These are phyloP conservation scores for Euplagia quadripunctaria DNA, from an alignment of 2,888 invertebrate genomes.

Conservation along the genomic window DNA sequence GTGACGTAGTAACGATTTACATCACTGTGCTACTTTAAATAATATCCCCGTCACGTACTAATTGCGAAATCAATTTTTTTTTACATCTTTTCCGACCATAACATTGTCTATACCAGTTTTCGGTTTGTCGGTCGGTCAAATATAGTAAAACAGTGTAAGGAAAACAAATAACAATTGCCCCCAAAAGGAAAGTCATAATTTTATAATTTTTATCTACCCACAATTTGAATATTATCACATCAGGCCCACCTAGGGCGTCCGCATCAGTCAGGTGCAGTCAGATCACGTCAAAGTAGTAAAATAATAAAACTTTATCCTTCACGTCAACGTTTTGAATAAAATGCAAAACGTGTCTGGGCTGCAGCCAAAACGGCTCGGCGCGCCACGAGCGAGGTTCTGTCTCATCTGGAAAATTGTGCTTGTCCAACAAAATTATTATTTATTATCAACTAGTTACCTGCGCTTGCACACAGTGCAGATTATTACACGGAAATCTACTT, in stretches of 20 bases:
- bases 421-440: constrained; percentile 51
- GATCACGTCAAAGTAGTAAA: constrained; percentile 84
- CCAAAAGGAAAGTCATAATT: constrained; percentile 14
- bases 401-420: constrained; percentile 54
- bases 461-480: constrained; percentile 38
- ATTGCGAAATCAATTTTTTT: not conserved
- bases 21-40: not conserved
- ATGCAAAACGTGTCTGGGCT: constrained; percentile 85
- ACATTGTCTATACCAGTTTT: not conserved
- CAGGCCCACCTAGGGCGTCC: constrained; percentile 40
- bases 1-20: not conserved
- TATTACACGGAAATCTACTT: constrained; percentile 50
- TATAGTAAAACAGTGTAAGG: not conserved
- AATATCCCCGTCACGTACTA: not conserved
- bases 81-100: not conserved
- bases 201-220: constrained; percentile 12
- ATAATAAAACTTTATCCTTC: constrained; percentile 86
- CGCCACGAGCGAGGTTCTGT: constrained; percentile 54
- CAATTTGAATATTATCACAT: constrained; percentile 49
- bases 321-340: constrained; percentile 86
- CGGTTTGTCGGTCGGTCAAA: not conserved
- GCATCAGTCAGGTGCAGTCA: constrained; percentile 71
- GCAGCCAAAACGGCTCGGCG: constrained; percentile 76
- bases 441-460: constrained; percentile 46
- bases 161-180: constrained; percentile 15